Percentiles rank a stretch among this genome's conserved stretches.
These are phyloP conservation scores for Triplophysa rosa DNA, from an alignment of 2,113 vertebrate species.

Conservation along the genomic window DNA sequence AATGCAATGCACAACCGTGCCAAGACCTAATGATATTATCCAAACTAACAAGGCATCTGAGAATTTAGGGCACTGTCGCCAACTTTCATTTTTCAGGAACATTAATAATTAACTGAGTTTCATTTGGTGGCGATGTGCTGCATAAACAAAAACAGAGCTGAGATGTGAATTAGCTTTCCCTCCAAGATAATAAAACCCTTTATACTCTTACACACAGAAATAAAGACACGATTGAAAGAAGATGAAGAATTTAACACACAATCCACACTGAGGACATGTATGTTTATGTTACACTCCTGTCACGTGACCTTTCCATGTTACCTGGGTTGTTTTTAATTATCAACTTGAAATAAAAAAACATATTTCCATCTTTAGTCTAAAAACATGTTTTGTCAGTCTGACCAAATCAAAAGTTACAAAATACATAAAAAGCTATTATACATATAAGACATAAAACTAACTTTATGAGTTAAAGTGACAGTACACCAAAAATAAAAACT, in stretches of 20 bases:
- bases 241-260: neutral
- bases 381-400: too few species aligned
- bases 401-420: too few species aligned
- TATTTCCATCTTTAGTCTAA: too few species aligned
- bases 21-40: slow-evolving; percentile 22
- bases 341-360: too few species aligned
- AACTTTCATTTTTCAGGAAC: slow-evolving; percentile 25
- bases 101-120: slow-evolving; percentile 49
- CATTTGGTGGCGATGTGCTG: neutral
- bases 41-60: slow-evolving; percentile 41
- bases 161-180: neutral
- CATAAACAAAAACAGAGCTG: neutral
- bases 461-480: too few species aligned
- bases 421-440: too few species aligned
- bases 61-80: slow-evolving; percentile 16
- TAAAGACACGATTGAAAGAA: neutral
- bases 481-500: too few species aligned
- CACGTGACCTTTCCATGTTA: too few species aligned
- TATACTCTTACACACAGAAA: slow-evolving; percentile 10
- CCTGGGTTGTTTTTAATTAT: too few species aligned
- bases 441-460: too few species aligned
- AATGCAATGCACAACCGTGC: slow-evolving; percentile 8
- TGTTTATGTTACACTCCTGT: too few species aligned
- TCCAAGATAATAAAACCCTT: slow-evolving; percentile 1
- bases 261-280: too few species aligned